Evolutionary conservation across 1,140 invertebrate genomes (phyloP).

Genomic region (Euura saliciscinereae): DNA sequence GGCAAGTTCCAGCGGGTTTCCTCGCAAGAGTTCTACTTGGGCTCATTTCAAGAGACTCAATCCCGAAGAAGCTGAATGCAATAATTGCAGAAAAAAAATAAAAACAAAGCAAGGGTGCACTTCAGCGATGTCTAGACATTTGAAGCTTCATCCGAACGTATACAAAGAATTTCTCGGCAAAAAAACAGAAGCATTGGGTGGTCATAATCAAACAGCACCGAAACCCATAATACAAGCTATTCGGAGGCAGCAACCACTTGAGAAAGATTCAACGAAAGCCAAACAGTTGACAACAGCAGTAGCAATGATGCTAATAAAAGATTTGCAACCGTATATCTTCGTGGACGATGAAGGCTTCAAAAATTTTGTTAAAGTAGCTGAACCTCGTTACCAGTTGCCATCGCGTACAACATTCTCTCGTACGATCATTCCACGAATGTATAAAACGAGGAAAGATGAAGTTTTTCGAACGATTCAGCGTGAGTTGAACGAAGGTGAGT

Average conservation of each 20-base stretch:
- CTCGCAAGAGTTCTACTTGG: too few species aligned
- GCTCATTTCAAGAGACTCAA: too few species aligned
- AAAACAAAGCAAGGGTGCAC: neutral
- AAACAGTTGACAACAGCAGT: constrained; percentile 13
- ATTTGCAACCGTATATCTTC: constrained; percentile 17
- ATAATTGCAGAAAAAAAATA: too few species aligned
- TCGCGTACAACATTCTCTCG: constrained; percentile 22
- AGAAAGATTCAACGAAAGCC: constrained; percentile 11
- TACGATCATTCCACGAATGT: constrained; percentile 17
- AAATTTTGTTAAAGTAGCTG: constrained; percentile 15
- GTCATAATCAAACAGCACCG: too few species aligned
- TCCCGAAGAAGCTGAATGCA: too few species aligned
- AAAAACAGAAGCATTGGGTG: too few species aligned
- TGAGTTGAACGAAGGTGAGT: constrained; percentile 17
- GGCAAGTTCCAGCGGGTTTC: too few species aligned
- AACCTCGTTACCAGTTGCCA: constrained; percentile 18
- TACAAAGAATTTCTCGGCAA: too few species aligned
- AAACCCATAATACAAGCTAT: too few species aligned
- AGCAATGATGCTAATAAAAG: constrained; percentile 19
- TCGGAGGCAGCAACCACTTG: neutral
- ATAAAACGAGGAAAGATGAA: constrained; percentile 17
- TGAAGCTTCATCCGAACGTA: too few species aligned
- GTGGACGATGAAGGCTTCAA: constrained; percentile 21
- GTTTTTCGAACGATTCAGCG: constrained; percentile 15
- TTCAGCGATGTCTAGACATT: neutral